A percentile compares a stretch with the other conserved stretches of the same genome.
These are phyloP conservation scores for Drosophila imparisetae DNA, from an alignment of 2,888 invertebrate species.

Conservation along the genomic window DNA sequence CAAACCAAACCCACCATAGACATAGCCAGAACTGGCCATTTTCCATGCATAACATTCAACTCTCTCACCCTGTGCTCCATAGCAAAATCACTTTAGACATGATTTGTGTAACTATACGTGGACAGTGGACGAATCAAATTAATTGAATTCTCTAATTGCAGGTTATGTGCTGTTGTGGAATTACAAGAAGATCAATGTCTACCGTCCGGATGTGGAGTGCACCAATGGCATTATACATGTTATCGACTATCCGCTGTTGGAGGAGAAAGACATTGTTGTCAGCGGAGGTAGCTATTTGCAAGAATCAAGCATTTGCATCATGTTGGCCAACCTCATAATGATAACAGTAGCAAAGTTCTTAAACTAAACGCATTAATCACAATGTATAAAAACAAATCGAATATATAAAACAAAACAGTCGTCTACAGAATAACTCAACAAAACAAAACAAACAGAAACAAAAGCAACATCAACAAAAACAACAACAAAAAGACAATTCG, in stretches of 20 bases:
- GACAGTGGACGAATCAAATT: not conserved
- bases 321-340: constrained; percentile 84
- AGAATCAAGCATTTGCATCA: constrained; percentile 83
- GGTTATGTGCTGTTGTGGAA: constrained; percentile 95
- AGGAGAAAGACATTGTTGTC: constrained; percentile 92
- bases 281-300: constrained; percentile 83
- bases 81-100: constrained; percentile 13
- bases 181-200: constrained; percentile 92
- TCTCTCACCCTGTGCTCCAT: constrained; percentile 21
- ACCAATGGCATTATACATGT: constrained; percentile 98
- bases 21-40: constrained; percentile 27
- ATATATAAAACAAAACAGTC: constrained; percentile 62
- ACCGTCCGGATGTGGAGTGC: constrained; percentile 96
- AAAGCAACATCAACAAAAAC: constrained; percentile 10
- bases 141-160: constrained; percentile 81
- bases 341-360: constrained; percentile 84
- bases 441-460: constrained; percentile 24
- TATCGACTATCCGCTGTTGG: constrained; percentile 94
- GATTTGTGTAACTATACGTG: not conserved
- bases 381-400: constrained; percentile 62
- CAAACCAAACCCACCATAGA: constrained; percentile 52
- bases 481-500: constrained; percentile 32
- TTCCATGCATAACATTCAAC: constrained; percentile 36
- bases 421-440: constrained; percentile 49
- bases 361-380: constrained; percentile 78